Evolutionary conservation across 2,113 vertebrate genomes (phyloP), one percentile per base, ranked within the genome.

Genomic region (Crotalus viridis): DNA sequence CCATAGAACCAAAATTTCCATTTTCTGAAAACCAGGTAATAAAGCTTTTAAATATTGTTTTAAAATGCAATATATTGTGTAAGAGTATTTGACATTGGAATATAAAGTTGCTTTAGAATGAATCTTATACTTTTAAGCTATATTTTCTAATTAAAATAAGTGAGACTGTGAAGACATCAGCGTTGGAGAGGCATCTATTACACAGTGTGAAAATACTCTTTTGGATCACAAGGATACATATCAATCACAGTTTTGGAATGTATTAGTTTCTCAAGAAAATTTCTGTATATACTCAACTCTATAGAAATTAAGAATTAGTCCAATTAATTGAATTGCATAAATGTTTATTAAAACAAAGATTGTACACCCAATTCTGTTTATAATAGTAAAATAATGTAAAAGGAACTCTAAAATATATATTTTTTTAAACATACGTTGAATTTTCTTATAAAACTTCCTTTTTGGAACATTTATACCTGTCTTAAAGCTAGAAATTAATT

Each of bases 21-120:
- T 99, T 99, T 97, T 98, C 98, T 95, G 99, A 99, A 97, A 99
- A 99, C 96, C 99, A 99, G 98, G 99, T 99, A 98, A 97, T 97
- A 56, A 4, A 52, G 26, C 12, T 56, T 1, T 54, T 74, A n/a
- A 88, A 85, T 57, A 51, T 2, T 2, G 22, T 21, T n/a, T 92
- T 90, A 21, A n/a, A 86, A 88, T 89, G 21, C 46, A 13, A 13
- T 85, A 43, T 48, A 91, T 15, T 43, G 19, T 5, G 5, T 17
- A 59, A 87, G 15, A 88, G 91, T 39, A 89, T 0, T 28, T 3
- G 19, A 39, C 26, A 22, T 52, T 87, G 54, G 56, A 90, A 43
- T 48, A 88, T 55, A 46, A 86, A 90, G 17, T 55, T 87, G 21
- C 39, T 24, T 88, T n/a, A 85, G 21, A 24, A 51, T 86, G 13